Evolutionary conservation across 30 jellyfish, hydroid and myxozoan genomes (phyloP), one percentile per base, ranked within the genome.

Genomic region (Hydractinia echinata): DNA sequence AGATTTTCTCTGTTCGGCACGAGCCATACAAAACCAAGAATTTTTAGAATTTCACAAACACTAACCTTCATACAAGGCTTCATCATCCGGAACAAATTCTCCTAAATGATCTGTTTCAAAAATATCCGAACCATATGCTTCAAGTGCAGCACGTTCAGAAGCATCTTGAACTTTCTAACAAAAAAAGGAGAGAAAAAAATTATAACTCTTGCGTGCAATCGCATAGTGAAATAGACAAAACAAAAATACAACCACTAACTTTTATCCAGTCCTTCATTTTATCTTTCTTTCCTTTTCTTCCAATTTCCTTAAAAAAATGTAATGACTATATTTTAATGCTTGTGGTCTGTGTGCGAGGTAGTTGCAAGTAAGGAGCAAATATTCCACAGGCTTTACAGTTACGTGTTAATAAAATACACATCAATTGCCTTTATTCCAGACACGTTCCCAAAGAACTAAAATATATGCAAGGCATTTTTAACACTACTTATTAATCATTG

Each of bases 241-340:
- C 18, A 10, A 30, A 53, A 76, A 20, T 1, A 21, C 8, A 48
- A 30, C 13, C 5, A 30, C 14, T 39, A 61, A 85, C 95, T 82
- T 85, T 85, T 48, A 85, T 85, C 95, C 95, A 85, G 76, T 83
- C 89, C 66, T 85, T 83, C 78, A 85, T 80, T 5, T 76, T 88
- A 16, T 85, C 15, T 50, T 68, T 73, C 13, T 54, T 67, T 70
- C 61, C 67, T n/a, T 62, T 68, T 8, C 80, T 52, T 30, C 52
- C 15, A 8, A 58, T 15, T 13, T 68, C 62, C 62, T 72, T 8
- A 51, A 51, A 10, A 21, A 50, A 30, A 18, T 30, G 44, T 30
- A 30, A 30, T 30, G 44, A 30, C 44, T 30, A 30, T 30, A 30
- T 30, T 30, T 30, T 30, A 30, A 30, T 2, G 2, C 44, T 30